A percentile compares a stretch with the other conserved stretches of the same genome.
Conservation (phyloP, 2,888 invertebrate genomes). For the Nasonia oneida region DNA sequence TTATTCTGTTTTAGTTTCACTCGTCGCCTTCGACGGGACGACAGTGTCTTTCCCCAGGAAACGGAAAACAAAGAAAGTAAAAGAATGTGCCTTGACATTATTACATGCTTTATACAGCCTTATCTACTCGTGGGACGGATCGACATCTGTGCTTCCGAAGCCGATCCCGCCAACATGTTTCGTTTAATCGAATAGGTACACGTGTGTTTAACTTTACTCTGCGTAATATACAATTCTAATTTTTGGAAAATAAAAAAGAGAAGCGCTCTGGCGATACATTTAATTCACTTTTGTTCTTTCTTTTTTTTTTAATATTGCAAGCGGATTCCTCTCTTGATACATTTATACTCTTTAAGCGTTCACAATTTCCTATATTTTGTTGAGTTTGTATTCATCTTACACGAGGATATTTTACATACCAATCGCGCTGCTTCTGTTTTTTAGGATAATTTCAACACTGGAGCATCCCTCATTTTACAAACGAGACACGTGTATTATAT, state of each 20-base stretch:
- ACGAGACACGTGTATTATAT: not conserved
- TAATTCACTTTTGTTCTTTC: conserved; percentile 30
- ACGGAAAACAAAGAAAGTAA: conserved; percentile 64
- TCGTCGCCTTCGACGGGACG: not conserved
- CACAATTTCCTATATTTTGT: conserved; percentile 9
- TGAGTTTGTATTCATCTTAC: conserved; percentile 1
- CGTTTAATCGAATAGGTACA: conserved; percentile 71
- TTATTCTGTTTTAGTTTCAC: conserved; percentile 45
- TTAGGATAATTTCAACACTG: conserved; percentile 15
- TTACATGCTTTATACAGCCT: conserved; percentile 69
- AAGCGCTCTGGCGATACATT: conserved; percentile 52
- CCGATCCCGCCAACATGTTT: conserved; percentile 56
- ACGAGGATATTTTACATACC: not conserved
- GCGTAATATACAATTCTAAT: conserved; percentile 68
- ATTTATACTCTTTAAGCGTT: conserved; percentile 37
- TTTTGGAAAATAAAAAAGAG: conserved; percentile 50
- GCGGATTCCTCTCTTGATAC: conserved; percentile 28
- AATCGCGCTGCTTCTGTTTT: conserved; percentile 11
- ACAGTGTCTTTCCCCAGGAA: conserved; percentile 11
- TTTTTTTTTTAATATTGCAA: conserved; percentile 47
- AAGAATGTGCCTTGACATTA: conserved; percentile 68
- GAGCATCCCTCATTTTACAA: not conserved
- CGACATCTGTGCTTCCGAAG: conserved; percentile 55
- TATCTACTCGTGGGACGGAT: conserved; percentile 63
- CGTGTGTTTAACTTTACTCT: conserved; percentile 67